These are phyloP conservation scores for Sipha maydis DNA, from an alignment of 2,888 invertebrate species.

Conservation along the genomic window DNA sequence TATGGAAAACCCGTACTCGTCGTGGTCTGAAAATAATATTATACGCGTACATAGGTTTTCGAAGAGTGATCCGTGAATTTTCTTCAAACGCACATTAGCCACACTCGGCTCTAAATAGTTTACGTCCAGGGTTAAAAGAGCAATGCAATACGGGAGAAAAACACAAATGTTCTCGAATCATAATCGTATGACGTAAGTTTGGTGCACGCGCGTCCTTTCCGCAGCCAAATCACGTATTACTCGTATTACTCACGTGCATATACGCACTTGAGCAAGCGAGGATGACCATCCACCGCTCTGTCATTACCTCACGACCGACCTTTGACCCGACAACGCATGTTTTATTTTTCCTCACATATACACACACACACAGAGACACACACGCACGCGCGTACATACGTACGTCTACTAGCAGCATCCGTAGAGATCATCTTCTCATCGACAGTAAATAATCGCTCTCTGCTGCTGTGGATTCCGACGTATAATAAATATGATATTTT, in stretches of 20 bases:
- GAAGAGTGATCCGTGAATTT: no score
- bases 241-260: neutral
- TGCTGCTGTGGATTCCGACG: neutral
- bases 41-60: no score
- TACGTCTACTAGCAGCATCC: neutral
- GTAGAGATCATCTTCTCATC: neutral
- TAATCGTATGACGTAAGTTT: neutral
- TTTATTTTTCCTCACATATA: constrained; percentile 12
- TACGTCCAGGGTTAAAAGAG: neutral
- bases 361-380: neutral
- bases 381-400: neutral
- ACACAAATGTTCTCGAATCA: constrained; percentile 1
- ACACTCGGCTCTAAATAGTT: neutral
- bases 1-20: no score
- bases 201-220: constrained; percentile 7
- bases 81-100: no score
- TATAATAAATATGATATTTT: neutral
- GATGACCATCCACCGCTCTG: constrained; percentile 35
- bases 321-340: neutral
- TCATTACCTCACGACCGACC: constrained; percentile 50
- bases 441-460: neutral
- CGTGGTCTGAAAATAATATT: no score
- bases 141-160: neutral
- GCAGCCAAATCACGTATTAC: constrained; percentile 11
- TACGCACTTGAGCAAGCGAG: neutral